A percentile compares a stretch with the other conserved stretches of the same genome.
Conservation (phyloP, 2,113 vertebrate species). For the Phaetusa simplex region DNA sequence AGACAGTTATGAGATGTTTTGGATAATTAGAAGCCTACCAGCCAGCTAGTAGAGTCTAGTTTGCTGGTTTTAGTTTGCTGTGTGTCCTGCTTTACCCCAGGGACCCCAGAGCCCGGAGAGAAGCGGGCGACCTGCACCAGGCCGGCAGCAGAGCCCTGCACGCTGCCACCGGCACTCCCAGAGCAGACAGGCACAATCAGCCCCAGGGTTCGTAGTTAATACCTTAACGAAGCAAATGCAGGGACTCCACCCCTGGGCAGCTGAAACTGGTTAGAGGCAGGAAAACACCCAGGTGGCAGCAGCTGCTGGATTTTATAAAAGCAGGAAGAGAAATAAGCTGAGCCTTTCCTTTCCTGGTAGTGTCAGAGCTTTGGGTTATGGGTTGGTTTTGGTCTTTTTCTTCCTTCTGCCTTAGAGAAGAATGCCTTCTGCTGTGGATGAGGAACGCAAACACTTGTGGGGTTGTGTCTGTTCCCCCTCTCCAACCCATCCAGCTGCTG, state of each 20-base stretch:
- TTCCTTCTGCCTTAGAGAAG: accelerated
- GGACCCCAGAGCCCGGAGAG: neutral
- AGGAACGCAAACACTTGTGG: neutral
- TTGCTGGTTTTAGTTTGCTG: neutral
- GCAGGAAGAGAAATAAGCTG: accelerated
- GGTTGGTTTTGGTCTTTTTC: neutral
- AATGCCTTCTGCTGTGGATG: accelerated
- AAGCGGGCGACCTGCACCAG: neutral
- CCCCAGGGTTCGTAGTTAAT: accelerated
- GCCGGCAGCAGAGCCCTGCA: neutral
- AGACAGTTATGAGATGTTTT: neutral
- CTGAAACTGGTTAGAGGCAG: neutral
- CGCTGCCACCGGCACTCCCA: accelerated
- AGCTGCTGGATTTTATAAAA: neutral
- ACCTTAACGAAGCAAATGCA: neutral
- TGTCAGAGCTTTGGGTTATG: accelerated
- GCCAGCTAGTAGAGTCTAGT: neutral
- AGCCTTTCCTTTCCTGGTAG: accelerated
- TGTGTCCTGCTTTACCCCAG: neutral
- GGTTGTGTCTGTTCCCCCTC: accelerated
- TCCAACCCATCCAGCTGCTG: accelerated
- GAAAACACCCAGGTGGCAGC: neutral
- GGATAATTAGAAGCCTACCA: neutral
- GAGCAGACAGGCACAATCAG: neutral
- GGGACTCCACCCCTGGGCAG: neutral